A percentile compares a stretch with the other conserved stretches of the same genome.
These are phyloP conservation scores for Sialis lutaria DNA, from an alignment of 2,888 invertebrate species.

Conservation along the genomic window DNA sequence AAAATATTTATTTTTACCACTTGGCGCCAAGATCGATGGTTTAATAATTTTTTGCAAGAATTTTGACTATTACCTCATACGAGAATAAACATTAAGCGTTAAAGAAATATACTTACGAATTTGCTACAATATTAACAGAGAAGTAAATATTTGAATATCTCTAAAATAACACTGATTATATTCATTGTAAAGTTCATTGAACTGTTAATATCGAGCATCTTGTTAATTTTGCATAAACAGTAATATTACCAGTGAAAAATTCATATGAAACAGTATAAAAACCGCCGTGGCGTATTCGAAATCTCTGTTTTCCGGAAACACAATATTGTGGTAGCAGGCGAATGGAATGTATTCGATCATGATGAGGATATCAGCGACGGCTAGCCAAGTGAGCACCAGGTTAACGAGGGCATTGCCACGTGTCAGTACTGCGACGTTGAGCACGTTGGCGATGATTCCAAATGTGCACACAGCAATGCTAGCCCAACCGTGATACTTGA, in stretches of 20 bases:
- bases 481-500: constrained; percentile 63
- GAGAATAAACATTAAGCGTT: no score
- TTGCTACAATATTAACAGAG: no score
- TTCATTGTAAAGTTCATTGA: no score
- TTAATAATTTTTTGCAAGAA: no score
- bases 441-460: constrained; percentile 69
- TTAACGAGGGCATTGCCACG: constrained; percentile 71
- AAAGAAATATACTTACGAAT: no score
- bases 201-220: no score
- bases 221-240: no score
- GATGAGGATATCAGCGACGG: constrained; percentile 76
- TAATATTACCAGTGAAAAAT: constrained; percentile 41
- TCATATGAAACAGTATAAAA: constrained; percentile 62
- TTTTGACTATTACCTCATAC: no score
- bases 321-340: constrained; percentile 46
- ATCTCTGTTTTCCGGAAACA: constrained; percentile 40
- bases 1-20: no score
- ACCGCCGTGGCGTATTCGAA: constrained; percentile 58
- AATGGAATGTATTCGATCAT: constrained; percentile 77
- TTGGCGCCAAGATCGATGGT: no score
- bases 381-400: constrained; percentile 66
- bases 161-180: no score
- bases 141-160: no score
- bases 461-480: constrained; percentile 71
- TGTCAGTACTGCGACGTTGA: constrained; percentile 77